Evolutionary conservation across 2,888 invertebrate species (phyloP), one percentile per base, ranked within the genome.

Genomic region (Microplitis manilae): DNA sequence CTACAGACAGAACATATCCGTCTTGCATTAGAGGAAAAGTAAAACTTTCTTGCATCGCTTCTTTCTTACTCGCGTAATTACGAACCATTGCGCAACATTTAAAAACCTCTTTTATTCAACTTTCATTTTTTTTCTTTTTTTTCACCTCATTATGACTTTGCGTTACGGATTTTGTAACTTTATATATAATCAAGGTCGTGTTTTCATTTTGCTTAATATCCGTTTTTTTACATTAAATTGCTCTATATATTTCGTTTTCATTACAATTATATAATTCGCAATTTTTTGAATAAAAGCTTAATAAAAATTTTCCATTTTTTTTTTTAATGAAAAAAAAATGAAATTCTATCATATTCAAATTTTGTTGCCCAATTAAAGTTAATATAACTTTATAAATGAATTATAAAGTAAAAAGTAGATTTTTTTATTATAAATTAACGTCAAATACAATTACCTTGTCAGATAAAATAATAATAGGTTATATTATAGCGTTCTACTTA

Each of bases 41-140:
- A 50, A 50, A 73, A 73, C 62, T 71, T 72, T 61, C 62, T 68
- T 60, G 60, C 73, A 68, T n/a, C 64, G 62, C 62, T 68, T 65
- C 70, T 70, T 73, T 74, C 73, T 62, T 50, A 41, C 73, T 74
- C 73, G 65, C 65, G 65, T 73, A 74, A 73, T 77, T 77, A 77
- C 73, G 41, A 39, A 61, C 61, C 64, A 20, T 77, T 77, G 69
- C 65, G 73, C 70, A 77, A 77, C 65, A n/a, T 39, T 74, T 65
- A 65, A 71, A 75, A 40, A 71, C 73, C 69, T 69, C 65, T 71
- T 50, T 50, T 20, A 78, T 59, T 68, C 73, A 71, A 72, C 75
- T 68, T 79, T 79, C 68, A 61, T 65, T 50, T 41, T 50, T 65
- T 20, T 20, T 20, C 1, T 20, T 20, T 20, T 20, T 64, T 73